These are phyloP conservation scores for Hassar affinis DNA, from an alignment of 2,113 vertebrate species.

Conservation along the genomic window DNA sequence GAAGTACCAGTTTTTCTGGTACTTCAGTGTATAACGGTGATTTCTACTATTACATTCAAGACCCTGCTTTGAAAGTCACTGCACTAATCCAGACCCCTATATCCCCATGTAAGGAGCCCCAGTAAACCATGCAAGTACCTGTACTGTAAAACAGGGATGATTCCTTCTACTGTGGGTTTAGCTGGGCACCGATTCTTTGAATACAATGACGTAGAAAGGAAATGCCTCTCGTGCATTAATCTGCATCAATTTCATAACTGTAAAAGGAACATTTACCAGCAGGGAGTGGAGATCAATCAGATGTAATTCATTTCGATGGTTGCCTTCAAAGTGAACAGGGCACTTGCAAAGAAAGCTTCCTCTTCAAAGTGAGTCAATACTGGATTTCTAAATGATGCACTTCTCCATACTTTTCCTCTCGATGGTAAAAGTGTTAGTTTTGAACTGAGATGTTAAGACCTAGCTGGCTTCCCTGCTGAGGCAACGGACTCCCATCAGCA, in stretches of 20 bases:
- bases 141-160: not conserved
- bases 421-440: constrained; percentile 4
- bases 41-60: not conserved
- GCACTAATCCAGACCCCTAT: not conserved
- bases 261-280: not conserved
- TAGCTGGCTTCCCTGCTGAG: not conserved
- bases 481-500: constrained; percentile 6
- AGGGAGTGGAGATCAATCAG: constrained; percentile 20
- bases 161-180: not conserved
- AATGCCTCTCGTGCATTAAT: constrained; percentile 4
- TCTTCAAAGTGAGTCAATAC: not conserved
- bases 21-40: no score
- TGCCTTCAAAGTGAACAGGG: not conserved
- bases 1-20: no score
- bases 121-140: not conserved
- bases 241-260: constrained; percentile 1
- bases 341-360: constrained; percentile 15
- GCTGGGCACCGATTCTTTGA: not conserved
- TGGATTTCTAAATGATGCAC: constrained; percentile 23
- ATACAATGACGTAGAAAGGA: not conserved
- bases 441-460: constrained; percentile 6
- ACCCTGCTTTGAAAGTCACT: not conserved
- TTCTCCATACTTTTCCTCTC: not conserved
- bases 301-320: constrained; percentile 20
- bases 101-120: not conserved